Percentiles rank a stretch among this genome's conserved stretches.
These are phyloP conservation scores for Tenthredo scrophulariae DNA, from an alignment of 2,888 invertebrate species.

Conservation along the genomic window DNA sequence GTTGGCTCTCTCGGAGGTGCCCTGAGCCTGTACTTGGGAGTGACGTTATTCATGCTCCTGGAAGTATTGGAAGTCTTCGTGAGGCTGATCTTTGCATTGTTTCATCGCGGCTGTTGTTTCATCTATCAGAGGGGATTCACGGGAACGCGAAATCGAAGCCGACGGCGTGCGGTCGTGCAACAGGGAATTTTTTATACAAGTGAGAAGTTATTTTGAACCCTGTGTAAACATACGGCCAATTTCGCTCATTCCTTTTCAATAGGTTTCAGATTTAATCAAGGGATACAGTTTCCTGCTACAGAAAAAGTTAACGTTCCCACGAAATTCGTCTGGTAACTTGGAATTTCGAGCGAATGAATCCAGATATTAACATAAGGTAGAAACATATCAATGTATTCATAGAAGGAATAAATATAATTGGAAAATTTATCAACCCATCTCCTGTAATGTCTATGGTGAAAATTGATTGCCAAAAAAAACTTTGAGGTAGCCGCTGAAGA, in stretches of 20 bases:
- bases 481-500: not conserved
- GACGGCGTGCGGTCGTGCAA: not conserved
- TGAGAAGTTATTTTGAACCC: not conserved
- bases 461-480: not conserved
- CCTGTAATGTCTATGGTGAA: not conserved
- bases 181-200: constrained; percentile 53
- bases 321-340: constrained; percentile 43
- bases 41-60: constrained; percentile 58
- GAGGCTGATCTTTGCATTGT: constrained; percentile 42
- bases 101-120: constrained; percentile 32
- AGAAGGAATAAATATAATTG: not conserved
- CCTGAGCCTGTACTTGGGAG: constrained; percentile 60
- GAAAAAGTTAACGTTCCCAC: not conserved
- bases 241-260: not conserved
- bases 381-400: not conserved
- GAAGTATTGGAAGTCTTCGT: constrained; percentile 56
- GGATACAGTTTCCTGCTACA: not conserved
- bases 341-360: not conserved
- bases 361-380: not conserved
- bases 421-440: not conserved
- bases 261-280: constrained; percentile 42
- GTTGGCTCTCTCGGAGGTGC: constrained; percentile 59
- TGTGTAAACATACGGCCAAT: not conserved
- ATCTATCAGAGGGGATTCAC: constrained; percentile 37
- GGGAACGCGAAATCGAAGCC: not conserved